Conservation (phyloP, 1,140 invertebrate species). For the Dreissena rostriformis region DNA sequence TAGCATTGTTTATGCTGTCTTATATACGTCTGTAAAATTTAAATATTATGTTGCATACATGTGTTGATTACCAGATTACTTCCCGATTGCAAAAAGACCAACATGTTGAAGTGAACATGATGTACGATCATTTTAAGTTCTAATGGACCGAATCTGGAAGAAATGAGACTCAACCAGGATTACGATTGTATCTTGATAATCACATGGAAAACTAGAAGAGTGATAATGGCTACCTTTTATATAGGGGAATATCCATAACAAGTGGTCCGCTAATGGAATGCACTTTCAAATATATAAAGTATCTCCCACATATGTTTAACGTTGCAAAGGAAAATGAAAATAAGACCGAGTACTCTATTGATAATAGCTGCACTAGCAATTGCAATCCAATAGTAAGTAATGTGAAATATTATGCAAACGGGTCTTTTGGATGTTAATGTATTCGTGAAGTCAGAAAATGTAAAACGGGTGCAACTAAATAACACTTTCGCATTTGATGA, state of each 20-base stretch:
- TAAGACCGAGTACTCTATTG: neutral
- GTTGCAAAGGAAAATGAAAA: neutral
- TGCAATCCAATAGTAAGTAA: neutral
- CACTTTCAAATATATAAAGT: neutral
- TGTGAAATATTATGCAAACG: neutral
- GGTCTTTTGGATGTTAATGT: neutral
- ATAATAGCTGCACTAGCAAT: neutral
- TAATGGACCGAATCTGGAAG: neutral
- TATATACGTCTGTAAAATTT: too few relatives aligned
- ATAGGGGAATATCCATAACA: neutral
- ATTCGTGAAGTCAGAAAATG: neutral
- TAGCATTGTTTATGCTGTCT: too few relatives aligned
- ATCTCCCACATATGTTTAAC: neutral
- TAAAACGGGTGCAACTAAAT: neutral
- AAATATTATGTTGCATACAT: too few relatives aligned
- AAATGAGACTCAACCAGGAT: neutral
- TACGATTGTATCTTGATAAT: neutral
- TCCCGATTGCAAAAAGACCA: neutral
- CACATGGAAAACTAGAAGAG: neutral
- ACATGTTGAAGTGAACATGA: neutral
- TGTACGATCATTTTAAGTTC: conserved; percentile 3
- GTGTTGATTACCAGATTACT: too few relatives aligned
- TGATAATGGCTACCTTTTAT: conserved; percentile 3
- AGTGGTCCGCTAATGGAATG: neutral
- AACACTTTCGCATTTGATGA: conserved; percentile 1